Evolutionary conservation across 2,113 vertebrate species (phyloP), one percentile per base, ranked within the genome.

Genomic region (Ibidorhyncha struthersii): DNA sequence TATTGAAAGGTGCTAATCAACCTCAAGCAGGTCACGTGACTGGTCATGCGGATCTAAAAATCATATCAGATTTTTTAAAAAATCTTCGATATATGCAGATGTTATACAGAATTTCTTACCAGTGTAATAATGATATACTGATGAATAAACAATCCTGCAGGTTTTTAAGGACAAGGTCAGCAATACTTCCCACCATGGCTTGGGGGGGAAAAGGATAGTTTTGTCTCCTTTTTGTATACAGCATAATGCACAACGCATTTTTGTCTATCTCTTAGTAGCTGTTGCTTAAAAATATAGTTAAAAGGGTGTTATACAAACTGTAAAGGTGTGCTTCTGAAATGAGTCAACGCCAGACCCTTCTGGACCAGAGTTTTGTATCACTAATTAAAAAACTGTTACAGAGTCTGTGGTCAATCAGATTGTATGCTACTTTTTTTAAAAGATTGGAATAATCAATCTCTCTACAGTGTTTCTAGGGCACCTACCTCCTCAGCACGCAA

Each of bases 51-150:
- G 99, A 99, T 99, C 99, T 99, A 98, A 98, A 98, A 98, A 99
- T 99, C 99, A 99, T 99, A 99, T 99, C 99, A 99, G 98, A 99
- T 99, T 98, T 98, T 98, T 96, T 97, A 43, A 95, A 50, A 98
- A 98, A 99, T 99, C 98, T 99, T 99, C 98, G 98, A 99, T 99
- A 99, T 99, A 99, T 99, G 99, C 99, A 99, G 99, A 99, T 99
- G 99, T 99, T 99, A 98, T 99, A 99, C 99, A 99, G 99, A 99
- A 99, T 99, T 99, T 99, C 98, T 98, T 99, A 99, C 98, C 98
- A 98, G 98, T 99, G 99, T 99, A 99, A 99, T 99, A 98, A 99
- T 98, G 98, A 98, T 98, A 98, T 97, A 98, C 98, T 98, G 98
- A 98, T 98, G 98, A 98, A 98, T 98, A 98, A 98, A 94, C 96